Conservation (phyloP, 1,140 invertebrate genomes). For the Danaus melanippus region DNA sequence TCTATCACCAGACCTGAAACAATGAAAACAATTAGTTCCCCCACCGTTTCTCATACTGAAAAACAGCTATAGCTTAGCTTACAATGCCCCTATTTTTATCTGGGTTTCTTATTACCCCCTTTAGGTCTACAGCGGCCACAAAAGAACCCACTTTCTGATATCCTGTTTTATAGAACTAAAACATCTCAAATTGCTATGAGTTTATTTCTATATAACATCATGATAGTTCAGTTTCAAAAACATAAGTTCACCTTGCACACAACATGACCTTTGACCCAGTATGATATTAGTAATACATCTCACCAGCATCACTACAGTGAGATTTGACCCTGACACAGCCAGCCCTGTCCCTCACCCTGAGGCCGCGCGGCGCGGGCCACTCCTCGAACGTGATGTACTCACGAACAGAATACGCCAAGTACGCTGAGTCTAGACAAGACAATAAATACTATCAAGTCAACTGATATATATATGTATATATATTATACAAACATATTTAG, state of each 20-base stretch:
- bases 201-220: no score
- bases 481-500: background rate
- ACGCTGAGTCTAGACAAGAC: conserved; percentile 74
- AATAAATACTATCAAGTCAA: background rate
- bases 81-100: no score
- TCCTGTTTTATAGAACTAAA: no score
- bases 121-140: no score
- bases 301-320: conserved; percentile 91
- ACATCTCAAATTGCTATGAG: no score
- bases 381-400: conserved; percentile 89
- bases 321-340: conserved; percentile 85
- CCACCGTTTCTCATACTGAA: no score
- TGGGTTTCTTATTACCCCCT: no score
- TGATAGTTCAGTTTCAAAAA: no score
- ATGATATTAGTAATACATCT: conserved; percentile 14
- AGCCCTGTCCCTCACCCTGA: conserved; percentile 79
- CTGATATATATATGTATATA: background rate
- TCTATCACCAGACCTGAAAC: conserved; percentile 90
- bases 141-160: no score
- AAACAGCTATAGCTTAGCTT: no score
- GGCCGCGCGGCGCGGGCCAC: conserved; percentile 80
- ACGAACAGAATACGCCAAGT: conserved; percentile 91
- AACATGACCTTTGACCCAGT: background rate
- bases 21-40: no score
- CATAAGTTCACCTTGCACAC: no score